Conservation (phyloP, 2,888 invertebrate species). For the Spilosoma lubricipeda region DNA sequence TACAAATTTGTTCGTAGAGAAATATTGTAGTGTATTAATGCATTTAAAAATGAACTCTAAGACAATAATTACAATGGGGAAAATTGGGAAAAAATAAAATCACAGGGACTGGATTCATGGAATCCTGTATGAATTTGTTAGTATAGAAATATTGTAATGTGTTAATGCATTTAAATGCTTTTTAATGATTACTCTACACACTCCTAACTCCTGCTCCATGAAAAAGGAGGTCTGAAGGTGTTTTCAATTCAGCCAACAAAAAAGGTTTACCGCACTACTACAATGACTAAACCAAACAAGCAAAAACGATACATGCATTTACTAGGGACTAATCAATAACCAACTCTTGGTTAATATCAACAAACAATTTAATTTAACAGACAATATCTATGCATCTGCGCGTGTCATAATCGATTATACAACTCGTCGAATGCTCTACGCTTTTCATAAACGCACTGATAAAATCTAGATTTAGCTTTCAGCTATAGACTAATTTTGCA, state of each 20-base stretch:
- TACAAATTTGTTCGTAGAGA: not conserved
- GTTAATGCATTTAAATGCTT: no score
- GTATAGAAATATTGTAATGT: no score
- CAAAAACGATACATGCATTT: not conserved
- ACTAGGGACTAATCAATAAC: conserved; percentile 12
- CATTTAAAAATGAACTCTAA: not conserved
- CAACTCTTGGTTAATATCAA: conserved; percentile 10
- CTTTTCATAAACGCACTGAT: conserved; percentile 16
- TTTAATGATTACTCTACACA: no score
- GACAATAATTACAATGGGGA: not conserved
- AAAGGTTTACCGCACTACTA: not conserved
- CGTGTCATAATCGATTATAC: conserved; percentile 36
- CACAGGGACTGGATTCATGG: no score
- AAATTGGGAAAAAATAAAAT: not conserved
- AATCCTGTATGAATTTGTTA: no score
- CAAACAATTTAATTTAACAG: conserved; percentile 11
- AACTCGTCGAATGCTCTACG: conserved; percentile 27
- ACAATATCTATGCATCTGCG: conserved; percentile 35
- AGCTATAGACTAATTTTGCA: conserved; percentile 11
- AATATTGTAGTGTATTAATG: not conserved
- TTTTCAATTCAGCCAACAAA: not conserved
- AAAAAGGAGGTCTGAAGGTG: not conserved
- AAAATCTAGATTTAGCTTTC: conserved; percentile 24
- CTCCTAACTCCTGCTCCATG: not conserved
- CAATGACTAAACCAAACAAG: not conserved